A percentile compares a stretch with the other conserved stretches of the same genome.
These are phyloP conservation scores for Prosapia bicincta DNA, from an alignment of 2,888 invertebrate genomes.

Conservation along the genomic window DNA sequence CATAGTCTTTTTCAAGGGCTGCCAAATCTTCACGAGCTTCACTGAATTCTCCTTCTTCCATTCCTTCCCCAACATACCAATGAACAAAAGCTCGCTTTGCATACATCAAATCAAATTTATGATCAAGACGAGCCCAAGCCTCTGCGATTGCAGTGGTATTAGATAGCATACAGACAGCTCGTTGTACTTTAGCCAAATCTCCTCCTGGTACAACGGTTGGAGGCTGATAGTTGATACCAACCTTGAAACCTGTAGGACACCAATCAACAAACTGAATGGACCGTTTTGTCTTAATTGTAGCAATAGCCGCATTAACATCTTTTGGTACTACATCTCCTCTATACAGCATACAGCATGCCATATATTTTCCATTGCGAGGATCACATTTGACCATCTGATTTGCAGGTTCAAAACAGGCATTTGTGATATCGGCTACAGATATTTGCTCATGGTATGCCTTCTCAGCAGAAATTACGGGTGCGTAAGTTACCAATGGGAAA, in stretches of 20 bases:
- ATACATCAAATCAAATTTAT: conserved; percentile 67
- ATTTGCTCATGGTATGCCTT: conserved; percentile 55
- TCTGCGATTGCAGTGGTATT: conserved; percentile 66
- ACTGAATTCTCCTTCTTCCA: conserved; percentile 73
- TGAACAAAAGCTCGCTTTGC: conserved; percentile 66
- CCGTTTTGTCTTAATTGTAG: conserved; percentile 58
- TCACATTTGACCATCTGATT: conserved; percentile 55
- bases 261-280: conserved; percentile 53
- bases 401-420: conserved; percentile 58
- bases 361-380: conserved; percentile 50
- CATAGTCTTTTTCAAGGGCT: conserved; percentile 82
- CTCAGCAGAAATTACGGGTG: conserved; percentile 54
- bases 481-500: conserved; percentile 57
- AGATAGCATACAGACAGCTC: conserved; percentile 65
- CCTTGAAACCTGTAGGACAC: conserved; percentile 47
- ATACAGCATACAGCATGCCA: conserved; percentile 55
- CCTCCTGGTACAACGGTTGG: conserved; percentile 51
- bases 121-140: conserved; percentile 63
- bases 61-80: conserved; percentile 78
- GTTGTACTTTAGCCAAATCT: conserved; percentile 57
- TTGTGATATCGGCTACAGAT: conserved; percentile 57
- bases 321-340: conserved; percentile 61
- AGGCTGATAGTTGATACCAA: conserved; percentile 52
- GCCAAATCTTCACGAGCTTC: conserved; percentile 56
- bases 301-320: conserved; percentile 57